Evolutionary conservation across 2,797 vertebrate genomes (phyloP).

Genomic region (Cetoscarus ocellatus): DNA sequence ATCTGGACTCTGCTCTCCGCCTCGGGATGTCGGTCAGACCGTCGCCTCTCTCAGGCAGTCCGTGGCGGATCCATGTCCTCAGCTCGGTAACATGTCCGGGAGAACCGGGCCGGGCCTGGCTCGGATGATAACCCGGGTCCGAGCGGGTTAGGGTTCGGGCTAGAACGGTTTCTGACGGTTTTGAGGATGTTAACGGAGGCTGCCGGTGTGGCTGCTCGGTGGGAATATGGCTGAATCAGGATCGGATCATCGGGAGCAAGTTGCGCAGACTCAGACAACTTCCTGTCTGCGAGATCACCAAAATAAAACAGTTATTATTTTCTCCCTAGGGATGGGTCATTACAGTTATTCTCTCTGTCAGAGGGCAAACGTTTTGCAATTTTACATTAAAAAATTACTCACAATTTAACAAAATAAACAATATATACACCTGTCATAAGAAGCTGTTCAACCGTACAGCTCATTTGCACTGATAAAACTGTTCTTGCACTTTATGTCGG

Average conservation of each 20-base stretch:
- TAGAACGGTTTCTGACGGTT: slow-evolving; percentile 10
- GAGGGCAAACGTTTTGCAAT: no score
- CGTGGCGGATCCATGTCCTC: slow-evolving; percentile 69
- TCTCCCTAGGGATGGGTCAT: no score
- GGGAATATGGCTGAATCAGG: slow-evolving; percentile 84
- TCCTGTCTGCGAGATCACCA: slow-evolving; percentile 33
- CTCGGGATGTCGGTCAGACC: slow-evolving; percentile 66
- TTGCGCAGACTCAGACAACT: background rate
- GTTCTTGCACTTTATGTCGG: no score
- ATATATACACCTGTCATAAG: no score
- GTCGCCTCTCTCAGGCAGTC: slow-evolving; percentile 72
- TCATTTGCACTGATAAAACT: no score
- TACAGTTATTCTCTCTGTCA: no score
- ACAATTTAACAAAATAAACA: no score
- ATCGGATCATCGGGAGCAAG: slow-evolving; percentile 33
- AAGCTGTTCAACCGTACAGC: no score
- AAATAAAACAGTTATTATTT: slow-evolving; percentile 36
- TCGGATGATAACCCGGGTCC: background rate
- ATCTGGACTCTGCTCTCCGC: slow-evolving; percentile 76
- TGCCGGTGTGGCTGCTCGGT: slow-evolving; percentile 69
- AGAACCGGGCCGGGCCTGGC: slow-evolving; percentile 4
- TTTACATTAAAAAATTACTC: no score
- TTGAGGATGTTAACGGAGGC: slow-evolving; percentile 28
- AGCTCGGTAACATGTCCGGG: slow-evolving; percentile 25
- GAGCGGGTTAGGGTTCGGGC: background rate